Conservation (phyloP, 2,113 vertebrate genomes). For the Diadophis punctatus region DNA sequence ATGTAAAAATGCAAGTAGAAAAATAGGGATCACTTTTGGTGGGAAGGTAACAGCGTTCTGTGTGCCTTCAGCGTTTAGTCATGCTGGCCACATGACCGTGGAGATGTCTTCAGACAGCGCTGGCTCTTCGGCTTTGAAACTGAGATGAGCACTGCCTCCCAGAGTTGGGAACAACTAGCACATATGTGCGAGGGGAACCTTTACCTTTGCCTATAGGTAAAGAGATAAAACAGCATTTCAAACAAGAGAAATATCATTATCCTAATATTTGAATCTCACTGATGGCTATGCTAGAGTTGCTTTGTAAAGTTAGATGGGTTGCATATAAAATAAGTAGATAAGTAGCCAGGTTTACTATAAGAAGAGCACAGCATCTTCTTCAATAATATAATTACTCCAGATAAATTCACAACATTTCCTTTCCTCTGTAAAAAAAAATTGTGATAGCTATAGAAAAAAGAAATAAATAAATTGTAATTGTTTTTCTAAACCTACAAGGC, state of each 20-base stretch:
- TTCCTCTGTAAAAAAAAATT: neutral
- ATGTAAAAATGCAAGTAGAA: no score
- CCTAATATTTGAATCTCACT: constrained; percentile 41
- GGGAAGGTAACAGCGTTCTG: no score
- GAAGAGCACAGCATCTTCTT: neutral
- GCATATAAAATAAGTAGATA: neutral
- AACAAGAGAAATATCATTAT: neutral
- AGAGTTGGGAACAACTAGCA: no score
- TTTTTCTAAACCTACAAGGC: neutral
- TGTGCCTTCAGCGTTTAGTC: no score
- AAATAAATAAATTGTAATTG: neutral
- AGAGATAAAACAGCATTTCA: neutral
- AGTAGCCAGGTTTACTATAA: constrained; percentile 23
- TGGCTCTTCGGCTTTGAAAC: no score
- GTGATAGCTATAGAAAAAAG: neutral
- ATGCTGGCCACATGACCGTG: no score
- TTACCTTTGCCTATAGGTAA: neutral
- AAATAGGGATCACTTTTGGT: no score
- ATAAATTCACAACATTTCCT: constrained; percentile 13
- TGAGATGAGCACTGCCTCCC: no score
- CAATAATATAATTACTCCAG: constrained; percentile 26
- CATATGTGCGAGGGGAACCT: no score
- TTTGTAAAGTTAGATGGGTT: neutral
- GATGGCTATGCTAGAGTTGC: constrained; percentile 10
- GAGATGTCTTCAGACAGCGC: no score